phyloP scores from a whole-genome alignment of 2,113 vertebrate genomes.

The Pimephales promelas region DNA sequence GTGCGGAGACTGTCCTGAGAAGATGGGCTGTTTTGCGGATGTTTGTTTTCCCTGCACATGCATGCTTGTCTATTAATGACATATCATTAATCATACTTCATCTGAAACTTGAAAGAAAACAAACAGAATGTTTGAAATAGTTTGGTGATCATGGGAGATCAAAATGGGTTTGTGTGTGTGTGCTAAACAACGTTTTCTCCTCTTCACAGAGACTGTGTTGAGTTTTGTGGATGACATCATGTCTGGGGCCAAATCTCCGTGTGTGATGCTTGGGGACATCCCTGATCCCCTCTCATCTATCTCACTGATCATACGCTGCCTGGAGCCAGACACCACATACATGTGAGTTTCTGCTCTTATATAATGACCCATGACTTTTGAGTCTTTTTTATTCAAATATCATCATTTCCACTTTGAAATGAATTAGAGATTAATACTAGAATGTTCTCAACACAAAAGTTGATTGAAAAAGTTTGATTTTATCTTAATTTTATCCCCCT shows the following conservation, averaged over 20 bases:
- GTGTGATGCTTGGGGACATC: slow-evolving; percentile 93
- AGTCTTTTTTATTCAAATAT: not conserved
- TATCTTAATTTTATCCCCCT: not conserved
- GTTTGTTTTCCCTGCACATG: not conserved
- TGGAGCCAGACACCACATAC: slow-evolving; percentile 94
- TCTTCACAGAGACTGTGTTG: slow-evolving; percentile 86
- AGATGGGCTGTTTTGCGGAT: not conserved
- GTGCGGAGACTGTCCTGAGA: not conserved
- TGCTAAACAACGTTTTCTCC: slow-evolving; percentile 32
- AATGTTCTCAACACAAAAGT: not conserved
- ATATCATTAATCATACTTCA: slow-evolving; percentile 27
- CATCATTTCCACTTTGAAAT: not conserved
- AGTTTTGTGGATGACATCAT: slow-evolving; percentile 97
- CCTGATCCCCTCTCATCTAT: slow-evolving; percentile 89
- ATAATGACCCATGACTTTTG: not conserved
- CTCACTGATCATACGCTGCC: slow-evolving; percentile 91
- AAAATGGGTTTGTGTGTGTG: too few species aligned
- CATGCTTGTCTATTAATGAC: not conserved
- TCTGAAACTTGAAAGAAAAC: not conserved
- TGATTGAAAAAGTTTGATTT: not conserved
- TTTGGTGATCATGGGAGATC: not conserved
- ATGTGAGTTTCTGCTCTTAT: slow-evolving; percentile 81
- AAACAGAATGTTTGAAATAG: not conserved
- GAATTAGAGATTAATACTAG: not conserved
- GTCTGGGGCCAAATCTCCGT: slow-evolving; percentile 94